Base-by-base conservation (phyloP, 2,888 invertebrate genomes). In the Lepetodrilus schrolli region DNA sequence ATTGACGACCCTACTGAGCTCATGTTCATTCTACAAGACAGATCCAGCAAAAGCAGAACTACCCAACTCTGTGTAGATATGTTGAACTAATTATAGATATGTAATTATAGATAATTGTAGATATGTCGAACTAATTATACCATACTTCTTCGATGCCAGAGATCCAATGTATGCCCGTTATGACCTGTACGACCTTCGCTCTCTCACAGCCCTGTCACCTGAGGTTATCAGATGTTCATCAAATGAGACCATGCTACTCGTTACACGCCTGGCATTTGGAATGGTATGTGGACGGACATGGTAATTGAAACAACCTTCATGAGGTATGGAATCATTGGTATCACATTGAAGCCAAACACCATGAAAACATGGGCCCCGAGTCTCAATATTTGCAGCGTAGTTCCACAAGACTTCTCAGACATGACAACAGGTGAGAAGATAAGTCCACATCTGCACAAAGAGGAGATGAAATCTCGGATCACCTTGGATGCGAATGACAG, bases 301-400 rank as follows among this genome's bases (percentile, higher is more conserved):
- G 80, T 76, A 51, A 84, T 83, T 17, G 82, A 83, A 51, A 77
- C 79, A 0, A 84, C 82, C 2, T 82, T 79, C 73, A 83, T 83
- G 81, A 38, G 79, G n/a, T 82, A 83, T 77, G 81, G 83, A 2
- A 74, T 83, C 10, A 73, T 85, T 23, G 82, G 84, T 17, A 75
- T 82, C 13, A 83, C 78, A 3, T 70, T 82, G 0, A 80, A 81
- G 21, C 77, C 78, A 72, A 48, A 51, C 1, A 49, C 79, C 5
- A 65, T 82, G 30, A 78, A 78, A 47, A 68, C 36, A 21, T 84
- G 82, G 83, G 79, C 80, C 0, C 69, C 77, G 0, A 79, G 82
- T 66, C 47, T 82, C 1, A 82, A 81, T 58, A 77, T 34, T 1
- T 70, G 76, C 48, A 77, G 75, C 7, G 48, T 37, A n/a, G 10